These are phyloP conservation scores for Peromyscus eremicus DNA, from an alignment of 2,797 vertebrate species.

Conservation along the genomic window DNA sequence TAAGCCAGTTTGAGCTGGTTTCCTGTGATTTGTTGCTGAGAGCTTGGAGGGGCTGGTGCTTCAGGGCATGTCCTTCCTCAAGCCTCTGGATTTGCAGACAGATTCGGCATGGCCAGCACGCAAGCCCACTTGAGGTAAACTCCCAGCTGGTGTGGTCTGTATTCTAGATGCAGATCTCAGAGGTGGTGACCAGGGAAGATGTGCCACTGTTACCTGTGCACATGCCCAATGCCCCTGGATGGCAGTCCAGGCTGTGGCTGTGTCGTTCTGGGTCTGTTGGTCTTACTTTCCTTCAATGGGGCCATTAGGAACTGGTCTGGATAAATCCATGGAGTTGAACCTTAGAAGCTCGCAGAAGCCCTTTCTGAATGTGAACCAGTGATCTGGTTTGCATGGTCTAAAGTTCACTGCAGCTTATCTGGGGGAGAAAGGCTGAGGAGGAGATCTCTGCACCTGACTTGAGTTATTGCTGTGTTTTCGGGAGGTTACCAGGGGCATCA, in stretches of 20 bases:
- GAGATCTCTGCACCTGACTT: not conserved
- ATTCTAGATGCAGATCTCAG: conserved; percentile 68
- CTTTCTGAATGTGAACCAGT: not conserved
- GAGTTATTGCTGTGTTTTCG: conserved; percentile 55
- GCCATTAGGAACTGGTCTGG: not conserved
- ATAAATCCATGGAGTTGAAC: not conserved
- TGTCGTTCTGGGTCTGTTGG: not conserved
- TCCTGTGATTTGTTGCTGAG: conserved; percentile 26
- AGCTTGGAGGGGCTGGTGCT: not conserved
- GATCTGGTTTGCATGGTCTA: conserved; percentile 5
- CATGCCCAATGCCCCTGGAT: not conserved
- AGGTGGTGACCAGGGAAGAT: conserved; percentile 27
- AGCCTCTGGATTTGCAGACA: not conserved
- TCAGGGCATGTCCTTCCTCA: not conserved
- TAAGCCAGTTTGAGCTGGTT: not conserved
- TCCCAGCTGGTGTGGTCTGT: conserved; percentile 31
- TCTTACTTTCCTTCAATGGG: conserved; percentile 32
- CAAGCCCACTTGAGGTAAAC: not conserved
- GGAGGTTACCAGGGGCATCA: conserved; percentile 60
- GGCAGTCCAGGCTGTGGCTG: conserved; percentile 11
- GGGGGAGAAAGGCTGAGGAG: not conserved
- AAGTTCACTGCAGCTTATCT: not conserved
- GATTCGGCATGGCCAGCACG: not conserved
- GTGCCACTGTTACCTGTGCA: not conserved
- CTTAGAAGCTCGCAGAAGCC: not conserved